Evolutionary conservation across 2,113 vertebrate species (phyloP), one percentile per base, ranked within the genome.

Genomic region (Pseudopipra pipra): DNA sequence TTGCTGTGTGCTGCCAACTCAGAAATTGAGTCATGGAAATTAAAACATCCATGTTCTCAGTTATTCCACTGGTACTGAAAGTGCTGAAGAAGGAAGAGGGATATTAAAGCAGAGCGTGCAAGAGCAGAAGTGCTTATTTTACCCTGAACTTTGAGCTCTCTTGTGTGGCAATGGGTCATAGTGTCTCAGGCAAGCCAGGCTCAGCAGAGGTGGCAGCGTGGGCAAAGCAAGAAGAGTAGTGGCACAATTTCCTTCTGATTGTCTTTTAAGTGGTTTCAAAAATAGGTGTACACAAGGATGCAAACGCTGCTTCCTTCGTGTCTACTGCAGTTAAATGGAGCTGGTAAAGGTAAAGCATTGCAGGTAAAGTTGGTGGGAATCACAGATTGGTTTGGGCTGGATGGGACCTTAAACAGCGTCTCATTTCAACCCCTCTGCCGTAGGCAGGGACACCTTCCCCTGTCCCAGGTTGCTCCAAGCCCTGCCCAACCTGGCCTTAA

Each of bases 151-250:
- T 37, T 16, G 39, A 68, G 39, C 27, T 75, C 35, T 61, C 30
- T 23, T 0, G 0, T 21, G 71, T 10, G 47, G 67, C 11, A n/a
- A 14, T 24, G 70, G 76, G 20, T 59, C 61, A 11, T 19, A 62
- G 66, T 0, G 8, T n/a, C 41, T 75, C 0, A 0, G 79, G 44
- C 52, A 39, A 67, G 41, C 0, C 0, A 18, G 3, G 3, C 37
- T 70, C 80, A 44, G 55, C 52, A 59, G 31, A 62, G 81, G 28
- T 4, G 7, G 30, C 14, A 19, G 18, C 0, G 0, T 24, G 37
- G 77, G 62, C 77, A 85, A 67, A 65, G 66, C 33, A 28, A 43
- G 46, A 46, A 44, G 35, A 39, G 18, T 6, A 18, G 47, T 1
- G 79, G 39, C 31, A 63, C 24, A 8, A 76, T 56, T 47, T 47